Base-by-base conservation (phyloP, 2,888 invertebrate genomes). In the Folsomia manolachei region DNA sequence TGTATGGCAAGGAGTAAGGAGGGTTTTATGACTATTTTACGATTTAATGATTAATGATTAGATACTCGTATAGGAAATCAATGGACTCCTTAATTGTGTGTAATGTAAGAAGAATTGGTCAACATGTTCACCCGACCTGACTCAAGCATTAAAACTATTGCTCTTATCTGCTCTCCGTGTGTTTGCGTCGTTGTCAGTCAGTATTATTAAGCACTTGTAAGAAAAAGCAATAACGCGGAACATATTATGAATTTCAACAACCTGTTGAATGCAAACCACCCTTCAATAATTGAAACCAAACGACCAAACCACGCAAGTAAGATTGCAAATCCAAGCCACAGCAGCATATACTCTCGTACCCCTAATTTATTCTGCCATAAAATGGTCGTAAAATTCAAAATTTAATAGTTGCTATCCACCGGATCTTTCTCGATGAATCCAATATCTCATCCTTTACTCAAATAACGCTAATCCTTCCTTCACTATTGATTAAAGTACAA, bases 311-410 rank as follows among this genome's bases (percentile, higher is more conserved):
- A 39, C n/a, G n/a, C 14, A 39, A 39, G 39, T 9, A 39, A 14
- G 7, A 4, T 4, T 39, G 14, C 39, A 39, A 9, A 9, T 14
- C 39, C 39, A 39, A 9, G 39, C 39, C 39, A 39, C 4, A 39
- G 39, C 39, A 39, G 7, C 39, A 39, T n/a, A 39, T 39, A 39
- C 7, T 39, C 39, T 25, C 26, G 26, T 64, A n/a, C 27, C n/a
- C 4, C 24, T 64, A 64, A 64, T 64, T 64, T 64, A 64, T 64
- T 64, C 64, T 27, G 27, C 27, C 64, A 27, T 64, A 64, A 64
- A 64, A 64, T 27, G 27, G 64, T 64, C 64, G 64, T 64, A 64
- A 64, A 64, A 25, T 26, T 25, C 27, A 64, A 27, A 27, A 64
- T 64, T 64, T 64, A 64, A 25, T 26, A 27, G 27, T 4, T 26